A percentile compares a stretch with the other conserved stretches of the same genome.
Conservation (phyloP, 2,888 invertebrate species). For the Drosophila borealis region DNA sequence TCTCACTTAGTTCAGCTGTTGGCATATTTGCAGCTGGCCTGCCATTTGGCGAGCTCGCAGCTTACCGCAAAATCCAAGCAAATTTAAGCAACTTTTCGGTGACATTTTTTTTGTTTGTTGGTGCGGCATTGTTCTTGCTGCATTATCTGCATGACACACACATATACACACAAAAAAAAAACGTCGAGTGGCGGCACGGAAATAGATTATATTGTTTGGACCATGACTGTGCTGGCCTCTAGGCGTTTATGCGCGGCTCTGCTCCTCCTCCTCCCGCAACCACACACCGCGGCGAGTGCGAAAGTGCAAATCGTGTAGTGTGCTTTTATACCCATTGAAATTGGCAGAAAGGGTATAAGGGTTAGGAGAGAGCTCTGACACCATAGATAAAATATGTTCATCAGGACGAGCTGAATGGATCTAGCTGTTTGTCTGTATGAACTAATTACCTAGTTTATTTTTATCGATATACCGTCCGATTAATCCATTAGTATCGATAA, state of each 20-base stretch:
- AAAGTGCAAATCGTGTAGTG: constrained; percentile 71
- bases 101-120: constrained; percentile 6
- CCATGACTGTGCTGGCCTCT: constrained; percentile 63
- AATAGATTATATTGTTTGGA: constrained; percentile 77
- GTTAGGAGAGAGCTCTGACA: not conserved
- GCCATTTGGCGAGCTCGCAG: constrained; percentile 43
- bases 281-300: constrained; percentile 7
- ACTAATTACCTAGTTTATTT: no score
- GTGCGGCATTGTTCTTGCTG: constrained; percentile 28
- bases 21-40: constrained; percentile 63
- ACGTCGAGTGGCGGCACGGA: constrained; percentile 57
- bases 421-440: no score
- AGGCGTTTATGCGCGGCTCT: constrained; percentile 59
- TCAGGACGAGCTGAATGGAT: no score
- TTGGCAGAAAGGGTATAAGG: not conserved
- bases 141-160: constrained; percentile 51
- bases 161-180: constrained; percentile 43
- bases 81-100: constrained; percentile 61
- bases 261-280: not conserved
- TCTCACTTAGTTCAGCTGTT: constrained; percentile 57
- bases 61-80: constrained; percentile 53
- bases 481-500: no score
- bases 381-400: no score
- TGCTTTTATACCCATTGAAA: constrained; percentile 1
- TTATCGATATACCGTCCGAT: no score